Conservation (phyloP, 2,888 invertebrate species). For the Lordiphosa andalusiaca region DNA sequence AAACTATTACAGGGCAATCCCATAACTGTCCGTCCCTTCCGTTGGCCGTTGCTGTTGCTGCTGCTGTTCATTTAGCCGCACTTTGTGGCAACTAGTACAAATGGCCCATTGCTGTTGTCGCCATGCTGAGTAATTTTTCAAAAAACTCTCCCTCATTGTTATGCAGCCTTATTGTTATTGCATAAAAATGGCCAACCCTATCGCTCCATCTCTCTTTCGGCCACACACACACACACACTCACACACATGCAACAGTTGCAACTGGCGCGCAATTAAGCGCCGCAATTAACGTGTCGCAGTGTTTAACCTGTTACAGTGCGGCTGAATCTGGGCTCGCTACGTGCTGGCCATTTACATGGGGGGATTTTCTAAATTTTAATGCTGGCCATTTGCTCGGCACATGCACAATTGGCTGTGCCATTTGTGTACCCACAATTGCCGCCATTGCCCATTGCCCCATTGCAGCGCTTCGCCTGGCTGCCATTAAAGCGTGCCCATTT, state of each 20-base stretch:
- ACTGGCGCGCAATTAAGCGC: slow-evolving; percentile 72
- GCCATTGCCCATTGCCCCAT: slow-evolving; percentile 27
- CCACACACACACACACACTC: slow-evolving; percentile 29
- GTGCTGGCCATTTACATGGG: slow-evolving; percentile 52
- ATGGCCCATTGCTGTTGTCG: slow-evolving; percentile 56
- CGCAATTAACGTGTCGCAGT: slow-evolving; percentile 75
- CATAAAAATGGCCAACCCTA: slow-evolving; percentile 62
- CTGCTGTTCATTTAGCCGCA: slow-evolving; percentile 70
- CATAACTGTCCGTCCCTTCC: slow-evolving; percentile 29
- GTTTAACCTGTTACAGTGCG: slow-evolving; percentile 72
- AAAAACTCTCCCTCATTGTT: slow-evolving; percentile 61
- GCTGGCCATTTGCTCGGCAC: slow-evolving; percentile 51
- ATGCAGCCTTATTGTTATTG: slow-evolving; percentile 76
- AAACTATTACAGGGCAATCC: slow-evolving; percentile 69
- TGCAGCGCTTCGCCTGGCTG: slow-evolving; percentile 17
- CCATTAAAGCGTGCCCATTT: slow-evolving; percentile 61
- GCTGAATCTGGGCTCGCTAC: slow-evolving; percentile 28
- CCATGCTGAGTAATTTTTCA: slow-evolving; percentile 60
- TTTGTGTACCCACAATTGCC: slow-evolving; percentile 53
- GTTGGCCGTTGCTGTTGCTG: neutral
- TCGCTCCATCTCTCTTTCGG: slow-evolving; percentile 7
- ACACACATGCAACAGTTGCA: slow-evolving; percentile 68
- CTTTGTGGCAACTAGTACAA: slow-evolving; percentile 66
- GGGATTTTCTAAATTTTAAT: slow-evolving; percentile 74
- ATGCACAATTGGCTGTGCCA: slow-evolving; percentile 55